Evolutionary conservation across 2,888 invertebrate species (phyloP).

Genomic region (Venustoraphidia nigricollis): DNA sequence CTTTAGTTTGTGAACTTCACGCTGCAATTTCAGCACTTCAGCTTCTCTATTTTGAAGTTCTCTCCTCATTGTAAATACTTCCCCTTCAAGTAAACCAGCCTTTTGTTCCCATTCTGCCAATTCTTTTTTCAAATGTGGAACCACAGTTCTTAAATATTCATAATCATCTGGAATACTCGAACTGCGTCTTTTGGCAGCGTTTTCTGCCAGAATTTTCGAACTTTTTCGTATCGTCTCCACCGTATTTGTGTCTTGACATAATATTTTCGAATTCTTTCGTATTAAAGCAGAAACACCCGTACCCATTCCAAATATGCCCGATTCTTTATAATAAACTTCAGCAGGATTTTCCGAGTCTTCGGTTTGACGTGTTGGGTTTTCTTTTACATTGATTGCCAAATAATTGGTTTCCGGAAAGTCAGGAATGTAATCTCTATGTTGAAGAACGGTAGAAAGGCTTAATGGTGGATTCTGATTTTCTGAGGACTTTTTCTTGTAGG

Average conservation of each 20-base stretch:
- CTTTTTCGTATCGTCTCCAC: constrained; percentile 19
- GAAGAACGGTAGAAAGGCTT: constrained; percentile 2
- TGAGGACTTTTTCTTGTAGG: no score
- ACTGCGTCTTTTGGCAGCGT: constrained; percentile 16
- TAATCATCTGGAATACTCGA: constrained; percentile 20
- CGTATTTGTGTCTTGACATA: not conserved
- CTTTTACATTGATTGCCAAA: no score
- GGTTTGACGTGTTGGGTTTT: no score
- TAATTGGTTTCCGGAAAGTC: not conserved
- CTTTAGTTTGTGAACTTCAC: constrained; percentile 57
- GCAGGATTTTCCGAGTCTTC: constrained; percentile 17
- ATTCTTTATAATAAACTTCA: constrained; percentile 25
- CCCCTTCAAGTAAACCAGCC: constrained; percentile 33
- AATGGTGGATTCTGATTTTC: not conserved
- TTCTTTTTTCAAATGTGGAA: constrained; percentile 31
- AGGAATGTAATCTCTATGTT: constrained; percentile 2
- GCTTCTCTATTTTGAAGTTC: constrained; percentile 36
- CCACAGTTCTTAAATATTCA: constrained; percentile 26
- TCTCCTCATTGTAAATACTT: constrained; percentile 37
- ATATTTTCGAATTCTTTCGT: constrained; percentile 16
- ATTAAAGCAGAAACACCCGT: constrained; percentile 21
- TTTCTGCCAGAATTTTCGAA: constrained; percentile 17
- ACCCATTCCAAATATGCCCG: constrained; percentile 26
- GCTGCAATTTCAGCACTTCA: constrained; percentile 41
- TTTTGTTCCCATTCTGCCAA: constrained; percentile 31